phyloP scores from a whole-genome alignment of 2,797 vertebrate genomes.

The Epinephelus awoara region DNA sequence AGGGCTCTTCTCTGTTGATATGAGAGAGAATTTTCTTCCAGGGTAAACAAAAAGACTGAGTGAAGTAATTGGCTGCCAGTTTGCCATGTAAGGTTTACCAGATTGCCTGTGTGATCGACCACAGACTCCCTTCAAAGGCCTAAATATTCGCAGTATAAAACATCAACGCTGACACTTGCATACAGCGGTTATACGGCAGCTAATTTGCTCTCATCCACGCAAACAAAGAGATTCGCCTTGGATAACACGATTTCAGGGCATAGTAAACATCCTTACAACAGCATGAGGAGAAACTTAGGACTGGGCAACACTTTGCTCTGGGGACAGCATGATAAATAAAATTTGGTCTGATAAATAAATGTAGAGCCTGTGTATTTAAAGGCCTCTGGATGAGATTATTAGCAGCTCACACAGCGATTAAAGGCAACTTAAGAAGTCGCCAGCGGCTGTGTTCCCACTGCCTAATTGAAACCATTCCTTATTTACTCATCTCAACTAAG shows the following conservation, averaged over 20 bases:
- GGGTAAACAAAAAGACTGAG: conserved; percentile 69
- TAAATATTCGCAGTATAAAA: conserved; percentile 37
- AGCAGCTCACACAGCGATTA: conserved; percentile 82
- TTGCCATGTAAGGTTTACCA: conserved; percentile 60
- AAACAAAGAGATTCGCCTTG: conserved; percentile 69
- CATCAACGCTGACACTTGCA: conserved; percentile 41
- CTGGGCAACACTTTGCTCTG: conserved; percentile 53
- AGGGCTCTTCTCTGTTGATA: conserved; percentile 60
- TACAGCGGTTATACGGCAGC: conserved; percentile 20
- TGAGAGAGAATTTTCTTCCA: conserved; percentile 54
- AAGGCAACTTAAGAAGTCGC: conserved; percentile 76
- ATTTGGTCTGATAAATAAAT: conserved; percentile 67
- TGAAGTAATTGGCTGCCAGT: conserved; percentile 72
- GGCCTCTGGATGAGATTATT: conserved; percentile 75
- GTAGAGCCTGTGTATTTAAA: conserved; percentile 67
- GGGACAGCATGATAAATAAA: conserved; percentile 66
- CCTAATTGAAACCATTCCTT: conserved; percentile 85
- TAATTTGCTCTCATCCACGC: conserved; percentile 63
- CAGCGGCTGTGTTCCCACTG: conserved; percentile 74
- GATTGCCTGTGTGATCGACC: conserved; percentile 51
- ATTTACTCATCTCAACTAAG: conserved; percentile 82
- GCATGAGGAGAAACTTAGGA: conserved; percentile 24
- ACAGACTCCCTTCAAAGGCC: conserved; percentile 34
- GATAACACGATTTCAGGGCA: conserved; percentile 60
- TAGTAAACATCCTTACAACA: conserved; percentile 58